Percentiles rank a stretch among this genome's conserved stretches.
These are phyloP conservation scores for Cercopithecus neglectus DNA, from an alignment of 2,797 vertebrate species.

Conservation along the genomic window DNA sequence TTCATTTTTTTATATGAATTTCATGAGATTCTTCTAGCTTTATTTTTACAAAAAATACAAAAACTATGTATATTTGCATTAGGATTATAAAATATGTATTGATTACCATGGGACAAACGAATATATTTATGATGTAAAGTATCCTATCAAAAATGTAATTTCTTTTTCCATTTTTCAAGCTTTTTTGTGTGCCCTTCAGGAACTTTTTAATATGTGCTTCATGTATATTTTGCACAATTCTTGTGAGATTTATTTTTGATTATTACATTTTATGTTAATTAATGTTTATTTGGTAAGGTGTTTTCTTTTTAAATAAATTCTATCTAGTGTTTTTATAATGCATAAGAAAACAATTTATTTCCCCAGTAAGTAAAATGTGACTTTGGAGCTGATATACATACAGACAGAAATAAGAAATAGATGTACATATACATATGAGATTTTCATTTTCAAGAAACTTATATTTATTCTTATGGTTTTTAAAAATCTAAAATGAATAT, in stretches of 20 bases:
- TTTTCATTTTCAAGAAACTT: background rate
- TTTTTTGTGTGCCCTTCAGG: background rate
- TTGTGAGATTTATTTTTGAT: background rate
- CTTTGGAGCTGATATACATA: background rate
- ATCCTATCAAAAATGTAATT: background rate
- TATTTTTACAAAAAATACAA: background rate
- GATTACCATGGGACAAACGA: background rate
- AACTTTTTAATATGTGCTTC: background rate
- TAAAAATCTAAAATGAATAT: background rate
- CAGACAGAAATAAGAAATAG: slow-evolving; percentile 36
- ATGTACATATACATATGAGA: background rate
- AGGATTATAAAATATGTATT: background rate
- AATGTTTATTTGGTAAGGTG: background rate
- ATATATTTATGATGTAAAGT: background rate
- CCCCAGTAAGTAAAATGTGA: background rate
- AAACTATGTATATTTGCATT: background rate
- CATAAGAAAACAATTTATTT: background rate
- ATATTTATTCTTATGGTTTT: background rate
- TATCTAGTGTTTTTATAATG: background rate
- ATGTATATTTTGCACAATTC: background rate
- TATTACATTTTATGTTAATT: background rate
- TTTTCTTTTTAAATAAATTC: background rate
- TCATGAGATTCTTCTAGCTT: background rate
- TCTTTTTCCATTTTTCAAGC: background rate
- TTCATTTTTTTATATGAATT: background rate